Evolutionary conservation across 2,888 invertebrate species (phyloP).

Genomic region (Notodonta ziczac): DNA sequence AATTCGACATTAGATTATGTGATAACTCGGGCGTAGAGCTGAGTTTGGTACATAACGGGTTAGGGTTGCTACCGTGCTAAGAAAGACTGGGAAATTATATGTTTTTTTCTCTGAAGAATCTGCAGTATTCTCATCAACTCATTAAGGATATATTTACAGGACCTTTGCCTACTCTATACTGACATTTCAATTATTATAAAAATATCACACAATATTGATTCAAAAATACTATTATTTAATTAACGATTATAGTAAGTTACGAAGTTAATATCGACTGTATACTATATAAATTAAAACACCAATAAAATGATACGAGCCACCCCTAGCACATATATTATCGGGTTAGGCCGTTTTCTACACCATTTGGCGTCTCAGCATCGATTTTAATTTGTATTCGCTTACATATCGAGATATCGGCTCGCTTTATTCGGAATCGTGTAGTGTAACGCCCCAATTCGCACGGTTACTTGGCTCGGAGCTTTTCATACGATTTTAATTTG

Average conservation of each 20-base stretch:
- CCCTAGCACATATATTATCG: constrained; percentile 51
- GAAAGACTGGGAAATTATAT: no score
- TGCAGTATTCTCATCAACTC: no score
- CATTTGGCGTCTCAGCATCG: constrained; percentile 57
- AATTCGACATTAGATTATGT: constrained; percentile 43
- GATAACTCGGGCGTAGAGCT: constrained; percentile 38
- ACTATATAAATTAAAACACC: not conserved
- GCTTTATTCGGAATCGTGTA: constrained; percentile 42
- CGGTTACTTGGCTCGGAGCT: not conserved
- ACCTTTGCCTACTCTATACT: no score
- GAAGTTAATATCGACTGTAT: no score
- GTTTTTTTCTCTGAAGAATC: no score
- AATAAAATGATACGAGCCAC: constrained; percentile 20
- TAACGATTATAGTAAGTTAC: no score
- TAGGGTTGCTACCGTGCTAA: constrained; percentile 17
- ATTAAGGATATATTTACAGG: no score
- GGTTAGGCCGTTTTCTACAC: constrained; percentile 58
- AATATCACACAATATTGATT: no score
- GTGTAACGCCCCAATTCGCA: constrained; percentile 39
- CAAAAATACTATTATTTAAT: no score
- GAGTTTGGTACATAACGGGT: constrained; percentile 18
- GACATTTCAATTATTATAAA: no score
- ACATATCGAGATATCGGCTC: constrained; percentile 38
- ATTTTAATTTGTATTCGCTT: constrained; percentile 54
- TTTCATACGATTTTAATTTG: constrained; percentile 1